Evolutionary conservation across 2,797 vertebrate species (phyloP), one percentile per base, ranked within the genome.

Genomic region (Dendrocincla tyrannina): DNA sequence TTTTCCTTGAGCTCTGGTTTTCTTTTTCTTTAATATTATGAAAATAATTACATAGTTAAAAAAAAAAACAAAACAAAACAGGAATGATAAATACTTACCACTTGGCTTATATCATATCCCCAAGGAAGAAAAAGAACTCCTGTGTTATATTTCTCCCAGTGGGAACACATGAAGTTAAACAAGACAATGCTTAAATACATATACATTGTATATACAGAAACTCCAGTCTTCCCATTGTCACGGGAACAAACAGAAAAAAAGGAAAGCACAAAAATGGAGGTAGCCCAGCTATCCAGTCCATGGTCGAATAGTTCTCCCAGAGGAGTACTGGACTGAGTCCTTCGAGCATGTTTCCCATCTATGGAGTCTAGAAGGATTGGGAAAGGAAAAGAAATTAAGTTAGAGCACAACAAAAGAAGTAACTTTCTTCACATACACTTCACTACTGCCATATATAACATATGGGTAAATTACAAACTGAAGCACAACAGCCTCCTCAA

Each of bases 81-180:
- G 30, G 50, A 91, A 91, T 85, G 60, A 85, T 70, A 94, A 86
- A 93, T 95, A 96, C 97, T 98, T 89, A 97, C 97, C 96, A 97
- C 92, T 96, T 98, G 97, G 92, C 97, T 98, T 93, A 97, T 94
- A 94, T 98, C 97, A 10, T 97, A 97, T 96, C 95, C 93, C 97
- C 97, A 97, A 56, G 97, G 97, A 95, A 97, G 97, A 95, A 97
- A 97, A 88, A 98, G 97, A 79, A 97, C 94, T 81, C 97, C 97
- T 56, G 97, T 98, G 89, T 97, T 98, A 42, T 97, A 97, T 80
- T 98, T 98, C 93, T 97, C 98, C 97, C 97, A 98, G 82, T 98
- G 97, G 37, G 97, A 97, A 83, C 97, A 95, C 96, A 97, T 97
- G 67, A 98, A 98, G 75, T 97, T 97, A 94, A 98, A 94, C 75